Base-by-base conservation (phyloP, 2,113 vertebrate species). In the Trinectes maculatus region DNA sequence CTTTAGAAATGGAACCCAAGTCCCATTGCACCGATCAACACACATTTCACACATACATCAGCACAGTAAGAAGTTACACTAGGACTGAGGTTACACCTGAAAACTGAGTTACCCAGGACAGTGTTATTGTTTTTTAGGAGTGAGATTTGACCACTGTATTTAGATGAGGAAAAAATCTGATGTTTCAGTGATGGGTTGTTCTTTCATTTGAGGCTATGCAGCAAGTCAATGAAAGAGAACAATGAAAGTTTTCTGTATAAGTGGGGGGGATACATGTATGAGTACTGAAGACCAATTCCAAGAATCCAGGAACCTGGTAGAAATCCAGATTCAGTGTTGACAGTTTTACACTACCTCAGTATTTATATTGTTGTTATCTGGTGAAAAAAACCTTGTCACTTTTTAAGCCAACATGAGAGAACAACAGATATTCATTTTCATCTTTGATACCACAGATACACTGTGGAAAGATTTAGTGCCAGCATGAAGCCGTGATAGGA, bases 141-240 rank as follows among this genome's bases (percentile, higher is more conserved):
- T 26, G 22, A 48, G 24, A 8, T 26, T 21, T 48, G 22, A 28
- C 31, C 31, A 9, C 46, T 68, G 56, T 60, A 64, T 74, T 71
- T 16, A 7, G 31, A 33, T 3, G 31, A 33, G 31, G 11, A 33
- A 33, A 33, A 8, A 33, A 33, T 33, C 31, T 9, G 31, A 51
- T 61, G 42, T 63, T 63, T 55, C 25, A 63, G 37, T 65, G 33
- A 26, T 48, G 40, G 39, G 46, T 64, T 72, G 51, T 53, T 48
- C 71, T 15, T 71, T 68, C 48, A 16, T n/a, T n/a, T n/a, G n/a
- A n/a, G n/a, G n/a, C n/a, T n/a, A 15, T 52, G 60, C 60, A 61
- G 51, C 25, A 48, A 65, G 54, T 55, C 15, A 70, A 58, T 16
- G 25, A 69, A 36, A 25, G 24, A 66, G 9, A 59, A 19, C 25